Conservation (phyloP, 2,797 vertebrate species). For the Heteromormyrus szaboi region DNA sequence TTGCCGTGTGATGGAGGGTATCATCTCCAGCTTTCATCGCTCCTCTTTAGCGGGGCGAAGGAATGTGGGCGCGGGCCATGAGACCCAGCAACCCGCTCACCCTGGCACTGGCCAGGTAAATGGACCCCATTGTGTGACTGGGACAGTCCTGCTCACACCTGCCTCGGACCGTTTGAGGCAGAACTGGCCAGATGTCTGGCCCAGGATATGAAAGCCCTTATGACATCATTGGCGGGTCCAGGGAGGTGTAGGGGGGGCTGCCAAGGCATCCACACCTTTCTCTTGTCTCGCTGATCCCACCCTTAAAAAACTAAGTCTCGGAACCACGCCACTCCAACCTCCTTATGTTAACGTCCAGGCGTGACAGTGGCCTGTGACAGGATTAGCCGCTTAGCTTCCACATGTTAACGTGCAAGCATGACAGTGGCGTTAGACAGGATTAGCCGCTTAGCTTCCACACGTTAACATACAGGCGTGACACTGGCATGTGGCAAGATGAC, state of each 20-base stretch:
- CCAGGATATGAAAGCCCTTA: background rate
- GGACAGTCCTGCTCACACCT: slow-evolving; percentile 40
- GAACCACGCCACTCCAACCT: background rate
- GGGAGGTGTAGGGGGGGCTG: background rate
- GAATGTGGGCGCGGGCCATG: slow-evolving; percentile 45
- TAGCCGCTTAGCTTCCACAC: too few relatives aligned
- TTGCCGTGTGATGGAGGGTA: slow-evolving; percentile 31
- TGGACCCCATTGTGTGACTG: slow-evolving; percentile 33
- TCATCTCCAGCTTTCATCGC: slow-evolving; percentile 49
- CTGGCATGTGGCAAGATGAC: too few relatives aligned
- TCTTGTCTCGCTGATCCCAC: background rate
- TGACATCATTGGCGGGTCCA: slow-evolving; percentile 12
- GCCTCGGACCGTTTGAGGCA: background rate
- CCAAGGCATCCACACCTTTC: background rate
- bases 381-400: too few relatives aligned
- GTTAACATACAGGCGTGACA: too few relatives aligned
- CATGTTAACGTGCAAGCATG: too few relatives aligned
- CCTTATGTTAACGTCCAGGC: background rate
- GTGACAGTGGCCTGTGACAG: background rate
- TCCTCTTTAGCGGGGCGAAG: slow-evolving; percentile 44
- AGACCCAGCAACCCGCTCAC: slow-evolving; percentile 27
- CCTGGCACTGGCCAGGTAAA: slow-evolving; percentile 37
- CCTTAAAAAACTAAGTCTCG: background rate
- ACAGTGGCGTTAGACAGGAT: background rate
- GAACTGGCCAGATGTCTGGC: slow-evolving; percentile 6